Evolutionary conservation across 2,797 vertebrate genomes (phyloP), one percentile per base, ranked within the genome.

Genomic region (Melanotaenia maccullochi): DNA sequence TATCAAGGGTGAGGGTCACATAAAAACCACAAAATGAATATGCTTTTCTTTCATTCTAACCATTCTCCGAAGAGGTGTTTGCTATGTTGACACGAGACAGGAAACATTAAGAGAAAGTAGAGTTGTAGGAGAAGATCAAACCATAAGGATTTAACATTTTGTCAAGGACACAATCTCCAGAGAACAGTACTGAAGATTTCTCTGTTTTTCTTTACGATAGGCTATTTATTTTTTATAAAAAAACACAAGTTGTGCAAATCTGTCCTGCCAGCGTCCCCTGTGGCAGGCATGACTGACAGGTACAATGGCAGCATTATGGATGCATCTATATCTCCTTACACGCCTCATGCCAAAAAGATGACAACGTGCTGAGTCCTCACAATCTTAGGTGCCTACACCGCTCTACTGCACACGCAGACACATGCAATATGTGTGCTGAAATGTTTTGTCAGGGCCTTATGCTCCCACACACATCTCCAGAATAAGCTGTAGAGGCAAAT

Each of bases 81-180:
- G 25, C 16, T 4, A 25, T 54, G 20, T 25, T 55, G 13, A 24
- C 49, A 22, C 9, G 40, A 42, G 16, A 18, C 13, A 40, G 38
- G 38, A 40, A 40, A 14, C 3, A 40, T 40, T 4, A 52, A 52
- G 22, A 52, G 22, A 24, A 61, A 42, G 38, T 32, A 64, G 52
- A 76, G 86, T 62, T 82, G 56, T 71, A 60, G 77, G 58, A 35
- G 24, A 67, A 20, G 24, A 60, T 33, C 47, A 58, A 75, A 77
- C 40, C 11, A 12, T 25, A 24, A 54, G 22, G 12, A 54, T 14
- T 25, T 13, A 25, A n/a, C 0, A 24, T 57, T 13, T 11, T 28
- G 52, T 63, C 70, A 56, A 9, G 33, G 32, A 63, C 24, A 25
- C 0, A 57, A 62, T 68, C 47, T 70, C 68, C n/a, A 59, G 42